Evolutionary conservation across 2,888 invertebrate genomes (phyloP).

Genomic region (Nomada fabriciana): DNA sequence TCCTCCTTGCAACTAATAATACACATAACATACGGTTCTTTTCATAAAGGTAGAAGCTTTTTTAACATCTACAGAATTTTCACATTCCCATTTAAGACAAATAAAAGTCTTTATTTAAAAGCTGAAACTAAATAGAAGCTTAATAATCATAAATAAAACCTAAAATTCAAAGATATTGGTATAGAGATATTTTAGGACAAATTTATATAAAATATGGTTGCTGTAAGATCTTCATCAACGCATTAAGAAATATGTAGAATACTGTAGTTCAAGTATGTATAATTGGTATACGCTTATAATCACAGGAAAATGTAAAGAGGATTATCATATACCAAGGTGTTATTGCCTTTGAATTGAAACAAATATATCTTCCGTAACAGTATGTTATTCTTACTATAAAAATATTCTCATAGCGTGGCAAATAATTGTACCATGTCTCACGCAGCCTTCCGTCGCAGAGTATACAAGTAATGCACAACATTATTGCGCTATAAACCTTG

Average conservation of each 20-base stretch:
- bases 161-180: slow-evolving; percentile 3
- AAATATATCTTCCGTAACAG: not conserved
- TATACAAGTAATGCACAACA: slow-evolving; percentile 9
- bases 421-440: not conserved
- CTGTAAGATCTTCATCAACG: not conserved
- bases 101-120: not conserved
- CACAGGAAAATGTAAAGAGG: not conserved
- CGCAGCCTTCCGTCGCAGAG: not conserved
- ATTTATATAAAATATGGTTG: not conserved
- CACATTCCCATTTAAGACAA: not conserved
- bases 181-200: not conserved
- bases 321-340: not conserved
- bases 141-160: slow-evolving; percentile 10
- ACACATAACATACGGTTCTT: slow-evolving; percentile 1
- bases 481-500: not conserved
- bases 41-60: slow-evolving; percentile 1
- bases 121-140: slow-evolving; percentile 3
- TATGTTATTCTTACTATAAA: too few relatives aligned
- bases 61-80: not conserved
- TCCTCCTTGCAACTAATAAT: not conserved
- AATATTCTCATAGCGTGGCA: not conserved
- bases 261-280: slow-evolving; percentile 18
- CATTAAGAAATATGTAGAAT: not conserved
- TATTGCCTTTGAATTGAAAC: not conserved
- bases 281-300: slow-evolving; percentile 22